Conservation (phyloP, 2,888 invertebrate genomes). For the Blastobasis adustella region DNA sequence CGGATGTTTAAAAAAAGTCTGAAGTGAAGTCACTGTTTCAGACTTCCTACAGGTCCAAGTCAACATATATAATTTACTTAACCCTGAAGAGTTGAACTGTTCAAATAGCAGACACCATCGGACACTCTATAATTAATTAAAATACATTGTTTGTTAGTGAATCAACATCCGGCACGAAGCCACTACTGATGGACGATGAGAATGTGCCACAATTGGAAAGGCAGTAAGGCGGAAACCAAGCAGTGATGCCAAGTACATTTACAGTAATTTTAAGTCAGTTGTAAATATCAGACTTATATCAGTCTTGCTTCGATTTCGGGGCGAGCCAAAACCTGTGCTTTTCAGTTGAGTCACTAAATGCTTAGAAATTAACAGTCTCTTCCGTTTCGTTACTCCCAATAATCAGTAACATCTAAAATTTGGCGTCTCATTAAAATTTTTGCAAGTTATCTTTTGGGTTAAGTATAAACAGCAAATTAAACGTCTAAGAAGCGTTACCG, state of each 20-base stretch:
- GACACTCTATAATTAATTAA: no score
- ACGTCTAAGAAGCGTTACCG: slow-evolving; percentile 2
- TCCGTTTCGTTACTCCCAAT: slow-evolving; percentile 8
- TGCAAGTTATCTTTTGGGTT: not conserved
- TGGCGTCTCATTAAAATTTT: slow-evolving; percentile 8
- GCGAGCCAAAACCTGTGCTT: slow-evolving; percentile 17
- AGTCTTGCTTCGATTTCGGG: slow-evolving; percentile 42
- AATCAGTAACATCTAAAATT: slow-evolving; percentile 9
- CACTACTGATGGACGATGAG: no score
- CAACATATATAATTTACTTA: no score
- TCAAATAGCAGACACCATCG: not conserved
- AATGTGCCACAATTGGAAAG: no score
- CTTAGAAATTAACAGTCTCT: slow-evolving; percentile 20
- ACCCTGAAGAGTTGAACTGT: no score
- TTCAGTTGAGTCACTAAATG: not conserved
- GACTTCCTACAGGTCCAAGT: no score
- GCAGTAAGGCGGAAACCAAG: not conserved
- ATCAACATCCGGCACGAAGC: no score
- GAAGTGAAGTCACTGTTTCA: no score
- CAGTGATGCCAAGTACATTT: not conserved
- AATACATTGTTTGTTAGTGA: no score
- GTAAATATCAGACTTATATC: slow-evolving; percentile 49
- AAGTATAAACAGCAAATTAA: slow-evolving; percentile 9
- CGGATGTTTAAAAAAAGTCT: no score
- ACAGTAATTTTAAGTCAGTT: slow-evolving; percentile 14